Evolutionary conservation across 35 echinoderm and acorn worm species (phyloP).

Genomic region (Heliocidaris tuberculata): DNA sequence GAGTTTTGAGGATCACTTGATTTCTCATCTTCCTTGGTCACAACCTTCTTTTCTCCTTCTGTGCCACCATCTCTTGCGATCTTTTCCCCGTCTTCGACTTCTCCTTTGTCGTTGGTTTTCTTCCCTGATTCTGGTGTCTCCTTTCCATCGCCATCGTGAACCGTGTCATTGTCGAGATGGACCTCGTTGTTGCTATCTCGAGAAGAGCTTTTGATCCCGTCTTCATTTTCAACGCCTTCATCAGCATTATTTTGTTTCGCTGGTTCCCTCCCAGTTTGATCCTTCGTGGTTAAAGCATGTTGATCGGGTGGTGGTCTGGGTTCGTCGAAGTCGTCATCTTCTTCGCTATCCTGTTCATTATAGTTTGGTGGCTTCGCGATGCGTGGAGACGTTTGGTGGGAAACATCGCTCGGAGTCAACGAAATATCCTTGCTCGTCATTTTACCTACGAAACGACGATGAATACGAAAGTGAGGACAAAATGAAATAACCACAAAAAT

Average conservation of each 20-base stretch:
- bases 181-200: background rate
- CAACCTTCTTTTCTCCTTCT: background rate
- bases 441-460: background rate
- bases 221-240: background rate
- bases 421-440: background rate
- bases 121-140: background rate
- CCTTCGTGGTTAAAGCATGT: background rate
- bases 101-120: background rate
- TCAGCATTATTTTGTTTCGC: background rate
- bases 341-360: background rate
- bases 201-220: background rate
- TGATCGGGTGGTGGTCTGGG: background rate
- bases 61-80: background rate
- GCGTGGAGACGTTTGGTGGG: background rate
- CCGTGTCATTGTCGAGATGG: background rate
- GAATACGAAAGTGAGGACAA: background rate
- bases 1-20: background rate
- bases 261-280: background rate
- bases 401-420: conserved; percentile 12
- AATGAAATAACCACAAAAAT: background rate
- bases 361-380: conserved; percentile 27
- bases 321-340: background rate
- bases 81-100: background rate
- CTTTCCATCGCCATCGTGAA: background rate
- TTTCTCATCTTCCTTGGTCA: background rate